Conservation (phyloP, 2,113 vertebrate genomes). For the Brachionichthys hirsutus region DNA sequence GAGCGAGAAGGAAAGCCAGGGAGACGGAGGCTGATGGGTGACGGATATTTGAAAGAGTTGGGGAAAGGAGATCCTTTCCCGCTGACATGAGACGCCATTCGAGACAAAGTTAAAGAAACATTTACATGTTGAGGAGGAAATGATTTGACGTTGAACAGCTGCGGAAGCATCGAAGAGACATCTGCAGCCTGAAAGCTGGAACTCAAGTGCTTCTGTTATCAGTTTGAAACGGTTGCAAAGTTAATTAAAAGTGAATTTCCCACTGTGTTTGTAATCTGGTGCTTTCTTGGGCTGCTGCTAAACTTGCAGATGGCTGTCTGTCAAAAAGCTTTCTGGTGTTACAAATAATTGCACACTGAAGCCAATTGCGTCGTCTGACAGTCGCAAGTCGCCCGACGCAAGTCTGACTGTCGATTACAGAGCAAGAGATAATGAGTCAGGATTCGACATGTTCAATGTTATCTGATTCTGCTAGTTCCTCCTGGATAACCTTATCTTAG, state of each 20-base stretch:
- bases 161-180: neutral
- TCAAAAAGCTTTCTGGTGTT: slow-evolving; percentile 9
- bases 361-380: slow-evolving; percentile 10
- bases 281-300: slow-evolving; percentile 5
- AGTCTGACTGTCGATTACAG: slow-evolving; percentile 2
- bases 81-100: slow-evolving; percentile 2
- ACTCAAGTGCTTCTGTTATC: neutral
- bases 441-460: slow-evolving; percentile 2
- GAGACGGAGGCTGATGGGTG: slow-evolving; percentile 39
- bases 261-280: neutral
- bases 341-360: slow-evolving; percentile 12
- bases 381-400: slow-evolving; percentile 5
- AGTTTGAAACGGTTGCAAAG: slow-evolving; percentile 2
- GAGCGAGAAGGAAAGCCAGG: slow-evolving; percentile 24
- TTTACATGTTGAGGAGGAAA: neutral
- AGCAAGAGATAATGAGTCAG: slow-evolving; percentile 7
- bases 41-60: neutral
- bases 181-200: neutral
- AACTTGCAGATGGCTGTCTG: slow-evolving; percentile 16
- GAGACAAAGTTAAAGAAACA: neutral
- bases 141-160: neutral
- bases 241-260: neutral
- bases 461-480: slow-evolving; percentile 2
- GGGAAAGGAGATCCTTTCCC: neutral
- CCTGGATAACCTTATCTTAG: neutral